phyloP scores from a whole-genome alignment of 2,113 vertebrate genomes.

The Lepidothrix coronata region DNA sequence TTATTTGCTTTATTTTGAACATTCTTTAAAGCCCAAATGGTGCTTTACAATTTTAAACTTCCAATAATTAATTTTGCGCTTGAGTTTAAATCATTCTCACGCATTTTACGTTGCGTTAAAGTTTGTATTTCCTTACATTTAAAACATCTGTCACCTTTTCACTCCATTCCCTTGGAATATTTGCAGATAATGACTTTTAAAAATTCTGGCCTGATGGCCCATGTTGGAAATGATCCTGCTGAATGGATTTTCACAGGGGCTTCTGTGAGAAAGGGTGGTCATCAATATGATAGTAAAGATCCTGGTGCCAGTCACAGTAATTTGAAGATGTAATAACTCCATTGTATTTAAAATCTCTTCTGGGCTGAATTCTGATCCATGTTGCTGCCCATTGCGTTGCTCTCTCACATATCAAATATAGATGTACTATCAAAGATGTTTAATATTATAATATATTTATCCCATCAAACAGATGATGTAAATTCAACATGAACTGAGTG shows the following conservation, averaged over 20 bases:
- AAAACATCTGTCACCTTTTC: background rate
- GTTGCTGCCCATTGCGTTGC: background rate
- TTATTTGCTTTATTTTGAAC: conserved; percentile 37
- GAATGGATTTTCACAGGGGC: background rate
- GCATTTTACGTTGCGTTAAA: background rate
- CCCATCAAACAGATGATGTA: background rate
- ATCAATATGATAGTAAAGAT: background rate
- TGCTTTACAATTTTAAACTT: background rate
- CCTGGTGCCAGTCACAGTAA: background rate
- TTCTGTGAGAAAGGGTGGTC: background rate
- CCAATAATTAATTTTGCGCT: background rate
- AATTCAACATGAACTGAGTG: background rate
- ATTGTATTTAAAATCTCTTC: background rate
- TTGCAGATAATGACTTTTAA: background rate
- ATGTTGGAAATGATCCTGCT: background rate
- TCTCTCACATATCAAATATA: fast-evolving
- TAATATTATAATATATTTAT: background rate
- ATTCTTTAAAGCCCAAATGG: background rate
- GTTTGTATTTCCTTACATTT: background rate
- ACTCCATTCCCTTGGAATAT: background rate
- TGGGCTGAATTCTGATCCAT: background rate
- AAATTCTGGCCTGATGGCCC: background rate
- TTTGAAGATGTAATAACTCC: background rate
- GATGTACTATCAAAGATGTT: background rate
- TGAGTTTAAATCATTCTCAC: background rate